phyloP scores from a whole-genome alignment of 2,797 vertebrate species.

The Clamator glandarius region DNA sequence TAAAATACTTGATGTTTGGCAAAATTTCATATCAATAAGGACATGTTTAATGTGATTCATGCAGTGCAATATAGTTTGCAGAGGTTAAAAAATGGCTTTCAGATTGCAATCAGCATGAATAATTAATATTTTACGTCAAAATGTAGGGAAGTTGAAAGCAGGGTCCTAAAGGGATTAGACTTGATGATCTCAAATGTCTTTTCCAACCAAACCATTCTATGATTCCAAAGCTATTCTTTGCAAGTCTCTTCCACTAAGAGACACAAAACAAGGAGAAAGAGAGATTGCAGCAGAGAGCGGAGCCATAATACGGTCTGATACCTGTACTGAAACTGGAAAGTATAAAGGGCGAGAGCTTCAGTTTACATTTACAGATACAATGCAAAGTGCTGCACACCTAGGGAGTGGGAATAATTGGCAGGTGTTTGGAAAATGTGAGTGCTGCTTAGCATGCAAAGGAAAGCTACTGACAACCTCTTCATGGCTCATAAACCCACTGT shows the following conservation, averaged over 20 bases:
- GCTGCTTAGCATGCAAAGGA: conserved; percentile 7
- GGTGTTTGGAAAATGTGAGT: background rate
- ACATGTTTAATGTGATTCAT: background rate
- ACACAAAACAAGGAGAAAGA: background rate
- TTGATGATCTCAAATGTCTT: too few relatives aligned
- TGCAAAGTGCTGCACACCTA: background rate
- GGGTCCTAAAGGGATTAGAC: conserved; percentile 3
- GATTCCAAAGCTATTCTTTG: background rate
- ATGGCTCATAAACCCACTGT: background rate
- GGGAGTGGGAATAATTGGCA: background rate
- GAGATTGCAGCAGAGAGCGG: background rate
- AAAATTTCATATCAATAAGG: background rate
- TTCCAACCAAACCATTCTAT: too few relatives aligned
- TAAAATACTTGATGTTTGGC: background rate
- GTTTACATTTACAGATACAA: background rate
- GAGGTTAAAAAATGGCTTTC: conserved; percentile 3
- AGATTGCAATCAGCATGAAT: conserved; percentile 41
- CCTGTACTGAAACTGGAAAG: background rate
- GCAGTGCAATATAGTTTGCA: background rate
- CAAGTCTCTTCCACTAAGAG: background rate
- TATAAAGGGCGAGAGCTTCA: background rate
- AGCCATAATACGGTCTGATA: background rate
- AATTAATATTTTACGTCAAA: conserved; percentile 30
- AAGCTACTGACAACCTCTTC: background rate
- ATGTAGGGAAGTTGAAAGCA: background rate